These are phyloP conservation scores for honey bee (Apis mellifera) DNA, from an alignment of 1,140 invertebrate species.

Conservation along the genomic window Amel_HAv3.1 CM009933.2:9425001-9425500, in stretches of 20 bases:
- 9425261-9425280: neutral
- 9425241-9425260: neutral
- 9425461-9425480: constrained; percentile 6
- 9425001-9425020: constrained; percentile 64
- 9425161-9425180: too few relatives aligned
- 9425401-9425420: neutral
- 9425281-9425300: neutral
- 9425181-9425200: too few relatives aligned
- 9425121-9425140: too few relatives aligned
- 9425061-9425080: neutral
- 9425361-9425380: constrained; percentile 19
- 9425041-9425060: constrained; percentile 35
- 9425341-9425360: constrained; percentile 16
- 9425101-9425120: too few relatives aligned
- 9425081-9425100: neutral
- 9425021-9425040: constrained; percentile 45
- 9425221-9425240: too few relatives aligned
- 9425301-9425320: neutral
- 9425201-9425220: too few relatives aligned
- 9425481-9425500: neutral
- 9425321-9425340: neutral
- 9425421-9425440: constrained; percentile 4
- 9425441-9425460: neutral
- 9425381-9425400: constrained; percentile 15
- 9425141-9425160: too few relatives aligned